Conservation (phyloP, 1,140 invertebrate genomes). For the Whitmania pigra region DNA sequence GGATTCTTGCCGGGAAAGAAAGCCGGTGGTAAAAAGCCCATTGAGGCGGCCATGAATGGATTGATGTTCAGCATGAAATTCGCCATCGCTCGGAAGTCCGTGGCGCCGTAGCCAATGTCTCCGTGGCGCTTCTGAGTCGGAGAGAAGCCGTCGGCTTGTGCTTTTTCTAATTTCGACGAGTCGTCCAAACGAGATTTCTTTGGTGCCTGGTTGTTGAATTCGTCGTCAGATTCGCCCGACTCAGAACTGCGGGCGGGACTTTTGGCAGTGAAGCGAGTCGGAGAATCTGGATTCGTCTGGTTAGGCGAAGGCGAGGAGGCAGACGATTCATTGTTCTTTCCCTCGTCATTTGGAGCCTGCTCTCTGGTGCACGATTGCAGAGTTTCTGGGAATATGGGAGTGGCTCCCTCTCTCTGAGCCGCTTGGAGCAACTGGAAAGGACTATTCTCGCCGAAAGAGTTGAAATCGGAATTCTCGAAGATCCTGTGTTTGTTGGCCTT, state of each 20-base stretch:
- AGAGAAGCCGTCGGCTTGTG: neutral
- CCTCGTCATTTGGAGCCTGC: neutral
- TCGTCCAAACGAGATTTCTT: conserved; percentile 1
- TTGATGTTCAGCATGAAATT: conserved; percentile 39
- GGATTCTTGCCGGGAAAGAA: conserved; percentile 10
- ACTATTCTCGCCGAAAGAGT: neutral
- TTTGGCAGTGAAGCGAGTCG: neutral
- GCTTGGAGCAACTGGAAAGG: neutral
- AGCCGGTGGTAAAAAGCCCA: conserved; percentile 10
- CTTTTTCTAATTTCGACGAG: neutral
- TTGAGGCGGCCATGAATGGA: conserved; percentile 35
- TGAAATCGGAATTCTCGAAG: conserved; percentile 31
- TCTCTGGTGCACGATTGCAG: neutral
- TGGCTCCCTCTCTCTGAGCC: no score
- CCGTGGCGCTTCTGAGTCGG: neutral
- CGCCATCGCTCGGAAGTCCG: conserved; percentile 16
- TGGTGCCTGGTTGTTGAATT: neutral
- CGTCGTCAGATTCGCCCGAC: conserved; percentile 1
- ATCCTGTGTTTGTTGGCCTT: conserved; percentile 98
- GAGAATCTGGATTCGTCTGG: neutral
- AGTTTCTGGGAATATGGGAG: neutral
- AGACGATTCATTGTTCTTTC: neutral
- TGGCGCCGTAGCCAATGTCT: neutral
- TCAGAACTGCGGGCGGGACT: neutral
- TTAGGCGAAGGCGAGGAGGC: neutral